Evolutionary conservation across 1,140 invertebrate species (phyloP).

Genomic region (Ganaspis sp.): DNA sequence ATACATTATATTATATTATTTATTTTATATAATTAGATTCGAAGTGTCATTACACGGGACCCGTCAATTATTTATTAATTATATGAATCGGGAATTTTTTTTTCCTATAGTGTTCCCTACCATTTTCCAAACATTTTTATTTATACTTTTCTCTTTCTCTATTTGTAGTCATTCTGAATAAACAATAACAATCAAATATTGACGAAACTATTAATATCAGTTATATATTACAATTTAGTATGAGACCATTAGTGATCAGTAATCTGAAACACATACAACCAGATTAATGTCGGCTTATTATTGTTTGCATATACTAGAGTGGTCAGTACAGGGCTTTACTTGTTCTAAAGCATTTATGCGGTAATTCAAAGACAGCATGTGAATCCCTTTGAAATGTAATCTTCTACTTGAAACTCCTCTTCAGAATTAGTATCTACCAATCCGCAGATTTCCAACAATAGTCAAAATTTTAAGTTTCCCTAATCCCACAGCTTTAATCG

Average conservation of each 20-base stretch:
- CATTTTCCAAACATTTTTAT: too few species aligned
- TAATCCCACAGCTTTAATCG: background rate
- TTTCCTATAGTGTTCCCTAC: too few species aligned
- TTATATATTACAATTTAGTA: background rate
- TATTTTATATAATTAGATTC: too few species aligned
- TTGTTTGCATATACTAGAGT: slow-evolving; percentile 17
- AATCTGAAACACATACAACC: slow-evolving; percentile 11
- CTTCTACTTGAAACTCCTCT: background rate
- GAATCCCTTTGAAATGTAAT: background rate
- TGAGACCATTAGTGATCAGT: slow-evolving; percentile 2
- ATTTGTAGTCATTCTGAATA: background rate
- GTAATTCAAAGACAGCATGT: background rate
- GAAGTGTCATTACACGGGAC: too few species aligned
- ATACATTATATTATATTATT: too few species aligned
- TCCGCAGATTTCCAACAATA: background rate
- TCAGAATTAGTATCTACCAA: background rate
- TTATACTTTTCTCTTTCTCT: too few species aligned
- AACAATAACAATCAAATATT: background rate
- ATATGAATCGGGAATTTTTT: too few species aligned
- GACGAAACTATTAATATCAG: background rate
- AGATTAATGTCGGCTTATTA: slow-evolving; percentile 24
- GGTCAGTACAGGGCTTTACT: background rate
- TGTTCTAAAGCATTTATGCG: background rate
- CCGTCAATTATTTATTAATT: too few species aligned
- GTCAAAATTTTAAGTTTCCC: background rate